A percentile compares a stretch with the other conserved stretches of the same genome.
phyloP scores from a whole-genome alignment of 2,888 invertebrate species.

The Reticulitermes lucifugus region DNA sequence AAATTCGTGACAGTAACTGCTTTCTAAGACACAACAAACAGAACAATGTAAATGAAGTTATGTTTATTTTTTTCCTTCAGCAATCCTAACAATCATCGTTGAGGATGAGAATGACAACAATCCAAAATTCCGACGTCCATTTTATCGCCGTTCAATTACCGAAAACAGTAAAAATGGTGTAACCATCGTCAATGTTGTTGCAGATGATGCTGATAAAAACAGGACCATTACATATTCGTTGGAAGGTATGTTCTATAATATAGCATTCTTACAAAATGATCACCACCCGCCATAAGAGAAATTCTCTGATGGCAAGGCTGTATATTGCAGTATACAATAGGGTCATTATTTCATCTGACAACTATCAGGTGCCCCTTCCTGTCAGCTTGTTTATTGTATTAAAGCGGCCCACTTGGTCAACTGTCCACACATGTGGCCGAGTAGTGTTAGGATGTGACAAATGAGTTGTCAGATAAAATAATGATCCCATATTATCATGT shows the following conservation, averaged over 20 bases:
- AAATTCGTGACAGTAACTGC: background rate
- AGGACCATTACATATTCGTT: slow-evolving; percentile 82
- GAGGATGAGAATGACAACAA: slow-evolving; percentile 93
- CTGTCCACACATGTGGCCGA: no score
- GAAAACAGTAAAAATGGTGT: slow-evolving; percentile 91
- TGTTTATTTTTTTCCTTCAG: slow-evolving; percentile 60
- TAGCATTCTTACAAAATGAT: no score
- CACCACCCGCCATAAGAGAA: no score
- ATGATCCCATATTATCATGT: no score
- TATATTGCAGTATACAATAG: no score
- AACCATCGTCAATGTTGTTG: slow-evolving; percentile 81
- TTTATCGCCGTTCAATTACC: slow-evolving; percentile 82
- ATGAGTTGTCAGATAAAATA: no score
- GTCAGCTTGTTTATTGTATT: no score
- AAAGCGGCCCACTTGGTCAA: no score
- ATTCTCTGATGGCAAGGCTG: no score
- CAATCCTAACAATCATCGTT: slow-evolving; percentile 78
- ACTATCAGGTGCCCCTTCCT: no score
- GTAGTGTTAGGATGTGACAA: no score
- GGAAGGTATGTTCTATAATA: slow-evolving; percentile 67
- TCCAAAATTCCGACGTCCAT: slow-evolving; percentile 83
- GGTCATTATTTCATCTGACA: no score
- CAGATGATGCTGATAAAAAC: slow-evolving; percentile 90
- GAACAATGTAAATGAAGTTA: background rate
- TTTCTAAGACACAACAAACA: background rate